Percentiles rank a stretch among this genome's conserved stretches.
Evolutionary conservation across 2,888 invertebrate genomes (phyloP).

Genomic region (Morpho deidamia): DNA sequence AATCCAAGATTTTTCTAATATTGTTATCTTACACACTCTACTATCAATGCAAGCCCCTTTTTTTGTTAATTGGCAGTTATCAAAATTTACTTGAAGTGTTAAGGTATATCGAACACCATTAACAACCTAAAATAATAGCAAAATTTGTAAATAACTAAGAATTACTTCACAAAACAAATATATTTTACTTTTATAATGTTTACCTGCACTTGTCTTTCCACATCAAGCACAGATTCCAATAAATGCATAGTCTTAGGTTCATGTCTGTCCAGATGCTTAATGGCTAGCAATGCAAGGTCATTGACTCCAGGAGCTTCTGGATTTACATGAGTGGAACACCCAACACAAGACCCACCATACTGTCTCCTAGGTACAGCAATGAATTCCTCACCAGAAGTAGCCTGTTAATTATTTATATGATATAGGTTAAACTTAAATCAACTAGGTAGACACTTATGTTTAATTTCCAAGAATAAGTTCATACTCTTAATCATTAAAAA

Average conservation of each 20-base stretch:
- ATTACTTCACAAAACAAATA: not conserved
- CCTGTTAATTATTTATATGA: constrained; percentile 31
- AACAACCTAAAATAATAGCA: constrained; percentile 55
- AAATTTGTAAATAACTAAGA: not conserved
- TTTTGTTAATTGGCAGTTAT: constrained; percentile 52
- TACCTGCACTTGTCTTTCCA: constrained; percentile 78
- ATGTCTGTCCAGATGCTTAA: constrained; percentile 64
- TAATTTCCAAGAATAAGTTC: too few relatives aligned
- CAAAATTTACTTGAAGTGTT: constrained; percentile 67
- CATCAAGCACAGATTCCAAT: constrained; percentile 61
- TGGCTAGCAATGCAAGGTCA: constrained; percentile 63
- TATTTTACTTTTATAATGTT: not conserved
- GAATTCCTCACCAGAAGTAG: constrained; percentile 73
- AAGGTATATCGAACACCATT: constrained; percentile 80
- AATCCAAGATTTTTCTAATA: constrained; percentile 83
- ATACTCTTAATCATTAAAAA: too few relatives aligned
- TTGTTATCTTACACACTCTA: constrained; percentile 78
- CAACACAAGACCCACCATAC: constrained; percentile 57
- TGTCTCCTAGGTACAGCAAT: constrained; percentile 58
- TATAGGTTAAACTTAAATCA: too few relatives aligned
- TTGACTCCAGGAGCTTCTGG: constrained; percentile 68
- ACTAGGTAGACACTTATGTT: too few relatives aligned
- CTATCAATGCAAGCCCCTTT: constrained; percentile 43
- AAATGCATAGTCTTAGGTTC: constrained; percentile 53
- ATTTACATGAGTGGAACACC: constrained; percentile 73